Percentiles rank a stretch among this genome's conserved stretches.
Conservation (phyloP, 2,797 vertebrate species). For the Periparus ater region DNA sequence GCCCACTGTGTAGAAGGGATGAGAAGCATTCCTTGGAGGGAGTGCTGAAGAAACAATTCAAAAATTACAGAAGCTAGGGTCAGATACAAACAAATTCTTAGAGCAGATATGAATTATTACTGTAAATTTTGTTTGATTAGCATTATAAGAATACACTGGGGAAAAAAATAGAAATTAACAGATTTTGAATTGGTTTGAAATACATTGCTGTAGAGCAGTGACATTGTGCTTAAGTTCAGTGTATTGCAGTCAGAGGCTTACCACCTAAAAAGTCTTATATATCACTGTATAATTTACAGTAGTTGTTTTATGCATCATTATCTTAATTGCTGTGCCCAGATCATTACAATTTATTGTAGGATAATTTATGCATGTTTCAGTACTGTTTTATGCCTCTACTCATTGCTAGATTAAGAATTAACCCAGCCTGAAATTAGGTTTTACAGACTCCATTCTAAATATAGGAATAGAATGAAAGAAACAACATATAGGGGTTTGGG, state of each 20-base stretch:
- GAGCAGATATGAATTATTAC: neutral
- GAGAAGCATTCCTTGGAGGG: neutral
- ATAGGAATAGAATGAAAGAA: neutral
- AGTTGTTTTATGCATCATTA: neutral
- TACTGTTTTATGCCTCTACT: neutral
- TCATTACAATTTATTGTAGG: neutral
- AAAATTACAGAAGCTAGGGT: neutral
- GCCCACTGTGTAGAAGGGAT: neutral
- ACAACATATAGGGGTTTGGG: neutral
- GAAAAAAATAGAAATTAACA: neutral
- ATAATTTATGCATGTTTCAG: neutral
- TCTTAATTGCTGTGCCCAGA: neutral
- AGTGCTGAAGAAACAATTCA: fast-evolving
- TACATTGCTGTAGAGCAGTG: neutral
- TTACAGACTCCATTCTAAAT: neutral
- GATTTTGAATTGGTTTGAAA: neutral
- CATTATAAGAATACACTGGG: neutral
- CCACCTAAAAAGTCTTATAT: neutral
- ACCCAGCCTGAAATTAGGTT: neutral
- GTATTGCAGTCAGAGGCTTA: neutral
- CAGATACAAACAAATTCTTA: neutral
- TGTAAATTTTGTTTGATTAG: neutral
- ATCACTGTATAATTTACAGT: neutral
- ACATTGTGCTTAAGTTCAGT: neutral
- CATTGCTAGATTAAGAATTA: neutral